Evolutionary conservation across 2,113 vertebrate genomes (phyloP).

Genomic region (Entelurus aequoreus): DNA sequence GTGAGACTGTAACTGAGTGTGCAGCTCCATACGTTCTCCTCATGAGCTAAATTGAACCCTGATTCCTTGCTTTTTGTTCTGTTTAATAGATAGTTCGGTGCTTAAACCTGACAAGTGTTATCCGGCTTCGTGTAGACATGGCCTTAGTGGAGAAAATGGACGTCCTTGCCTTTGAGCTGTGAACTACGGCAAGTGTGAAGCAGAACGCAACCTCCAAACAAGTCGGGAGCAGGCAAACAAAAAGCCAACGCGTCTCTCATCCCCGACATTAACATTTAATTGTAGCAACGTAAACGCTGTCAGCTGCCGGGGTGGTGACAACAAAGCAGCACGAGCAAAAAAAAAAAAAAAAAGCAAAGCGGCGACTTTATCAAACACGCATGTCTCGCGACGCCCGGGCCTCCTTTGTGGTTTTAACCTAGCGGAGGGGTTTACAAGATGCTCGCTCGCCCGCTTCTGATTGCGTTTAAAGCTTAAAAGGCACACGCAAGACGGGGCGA

Average conservation of each 20-base stretch:
- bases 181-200: too few relatives aligned
- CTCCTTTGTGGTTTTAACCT: slow-evolving; percentile 61
- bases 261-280: slow-evolving; percentile 33
- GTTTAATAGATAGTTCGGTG: too few relatives aligned
- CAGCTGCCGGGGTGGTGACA: slow-evolving; percentile 34
- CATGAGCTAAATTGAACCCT: too few relatives aligned
- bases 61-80: too few relatives aligned
- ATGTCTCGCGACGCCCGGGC: slow-evolving; percentile 45
- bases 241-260: background rate
- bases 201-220: too few relatives aligned
- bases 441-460: slow-evolving; percentile 49
- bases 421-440: slow-evolving; percentile 61
- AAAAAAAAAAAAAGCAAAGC: slow-evolving; percentile 40
- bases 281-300: slow-evolving; percentile 33
- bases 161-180: too few relatives aligned
- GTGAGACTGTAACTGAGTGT: too few relatives aligned
- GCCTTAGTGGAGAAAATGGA: too few relatives aligned
- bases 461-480: slow-evolving; percentile 63
- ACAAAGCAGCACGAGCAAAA: slow-evolving; percentile 45
- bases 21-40: too few relatives aligned
- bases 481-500: slow-evolving; percentile 41
- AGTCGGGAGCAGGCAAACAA: background rate
- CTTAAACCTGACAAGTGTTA: too few relatives aligned
- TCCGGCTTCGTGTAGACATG: too few relatives aligned
- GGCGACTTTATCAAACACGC: slow-evolving; percentile 55